A percentile compares a stretch with the other conserved stretches of the same genome.
These are phyloP conservation scores for Pseudoips prasinana DNA, from an alignment of 2,888 invertebrate genomes.

Conservation along the genomic window DNA sequence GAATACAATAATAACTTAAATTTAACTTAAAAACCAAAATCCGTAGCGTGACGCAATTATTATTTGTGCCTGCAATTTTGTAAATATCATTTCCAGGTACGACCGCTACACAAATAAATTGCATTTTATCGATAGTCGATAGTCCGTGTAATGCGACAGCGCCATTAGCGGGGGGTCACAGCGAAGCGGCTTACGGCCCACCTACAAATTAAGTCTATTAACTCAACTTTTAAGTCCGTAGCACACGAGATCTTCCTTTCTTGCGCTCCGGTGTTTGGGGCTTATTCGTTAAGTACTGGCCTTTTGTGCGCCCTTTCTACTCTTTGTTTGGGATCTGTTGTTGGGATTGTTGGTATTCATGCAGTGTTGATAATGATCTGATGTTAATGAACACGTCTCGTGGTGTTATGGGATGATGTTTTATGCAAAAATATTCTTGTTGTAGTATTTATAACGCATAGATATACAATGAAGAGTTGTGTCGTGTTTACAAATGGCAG, in stretches of 20 bases:
- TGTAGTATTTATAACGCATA: too few relatives aligned
- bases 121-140: constrained; percentile 54
- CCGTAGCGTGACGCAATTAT: constrained; percentile 12
- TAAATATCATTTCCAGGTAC: constrained; percentile 21
- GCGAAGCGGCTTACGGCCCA: constrained; percentile 71
- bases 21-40: constrained; percentile 3
- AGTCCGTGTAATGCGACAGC: constrained; percentile 37
- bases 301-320: constrained; percentile 63
- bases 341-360: constrained; percentile 54
- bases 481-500: too few relatives aligned
- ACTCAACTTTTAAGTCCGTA: constrained; percentile 79
- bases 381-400: constrained; percentile 20
- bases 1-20: too few relatives aligned
- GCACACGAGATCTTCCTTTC: constrained; percentile 76
- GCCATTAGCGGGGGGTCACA: constrained; percentile 62
- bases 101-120: constrained; percentile 30
- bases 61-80: constrained; percentile 16
- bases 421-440: too few relatives aligned
- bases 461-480: too few relatives aligned
- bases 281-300: constrained; percentile 75
- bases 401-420: constrained; percentile 13
- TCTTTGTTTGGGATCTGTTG: constrained; percentile 68
- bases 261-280: constrained; percentile 70
- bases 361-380: constrained; percentile 35
- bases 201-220: constrained; percentile 81